These are phyloP conservation scores for Orthonevra nobilis DNA, from an alignment of 2,888 invertebrate species.

Conservation along the genomic window DNA sequence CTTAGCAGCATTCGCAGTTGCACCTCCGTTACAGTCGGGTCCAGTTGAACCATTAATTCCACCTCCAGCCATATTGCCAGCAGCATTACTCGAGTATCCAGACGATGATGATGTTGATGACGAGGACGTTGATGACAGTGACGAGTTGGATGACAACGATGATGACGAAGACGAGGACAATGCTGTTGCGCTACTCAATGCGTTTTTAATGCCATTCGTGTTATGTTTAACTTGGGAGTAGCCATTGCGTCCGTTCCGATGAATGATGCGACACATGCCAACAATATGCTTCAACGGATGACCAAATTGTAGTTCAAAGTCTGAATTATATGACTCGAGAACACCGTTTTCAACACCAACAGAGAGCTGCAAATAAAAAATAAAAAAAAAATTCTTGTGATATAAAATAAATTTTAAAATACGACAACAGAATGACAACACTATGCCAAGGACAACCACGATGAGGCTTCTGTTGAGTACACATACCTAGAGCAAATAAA, in stretches of 20 bases:
- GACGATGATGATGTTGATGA: constrained; percentile 46
- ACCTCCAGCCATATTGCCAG: constrained; percentile 24
- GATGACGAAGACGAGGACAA: constrained; percentile 54
- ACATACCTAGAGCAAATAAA: constrained; percentile 18
- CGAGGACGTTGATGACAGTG: too few relatives aligned
- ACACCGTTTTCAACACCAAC: constrained; percentile 86
- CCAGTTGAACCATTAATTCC: constrained; percentile 30
- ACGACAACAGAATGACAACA: constrained; percentile 5
- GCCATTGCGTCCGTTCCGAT: constrained; percentile 77
- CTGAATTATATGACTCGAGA: constrained; percentile 85
- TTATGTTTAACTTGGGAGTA: constrained; percentile 77
- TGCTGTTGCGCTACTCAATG: constrained; percentile 45
- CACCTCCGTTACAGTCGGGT: constrained; percentile 42
- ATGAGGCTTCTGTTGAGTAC: constrained; percentile 12
- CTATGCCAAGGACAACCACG: constrained; percentile 35
- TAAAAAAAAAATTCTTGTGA: neutral
- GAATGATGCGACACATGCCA: constrained; percentile 80
- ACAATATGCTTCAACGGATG: constrained; percentile 84
- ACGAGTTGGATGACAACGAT: constrained; percentile 44
- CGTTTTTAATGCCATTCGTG: constrained; percentile 56
- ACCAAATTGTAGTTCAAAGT: constrained; percentile 86
- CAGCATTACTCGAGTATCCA: constrained; percentile 25
- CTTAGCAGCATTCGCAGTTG: constrained; percentile 69
- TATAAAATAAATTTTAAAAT: neutral
- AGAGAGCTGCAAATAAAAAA: constrained; percentile 83